These are phyloP conservation scores for Neodiprion lecontei DNA, from an alignment of 1,140 invertebrate genomes.

Conservation along the genomic window DNA sequence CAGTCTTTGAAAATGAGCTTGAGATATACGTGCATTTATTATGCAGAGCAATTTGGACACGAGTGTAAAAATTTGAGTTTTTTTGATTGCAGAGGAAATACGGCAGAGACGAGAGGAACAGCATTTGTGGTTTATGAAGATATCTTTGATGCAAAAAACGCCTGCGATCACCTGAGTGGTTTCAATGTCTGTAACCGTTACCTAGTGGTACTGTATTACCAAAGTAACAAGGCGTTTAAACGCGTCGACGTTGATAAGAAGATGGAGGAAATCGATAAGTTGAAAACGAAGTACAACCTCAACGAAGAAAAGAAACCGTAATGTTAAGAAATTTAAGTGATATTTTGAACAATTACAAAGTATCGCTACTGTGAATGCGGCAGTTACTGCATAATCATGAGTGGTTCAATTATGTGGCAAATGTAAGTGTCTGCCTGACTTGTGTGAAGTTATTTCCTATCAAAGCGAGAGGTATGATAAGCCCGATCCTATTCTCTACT, in stretches of 20 bases:
- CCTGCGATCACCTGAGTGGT: conserved; percentile 98
- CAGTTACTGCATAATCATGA: too few relatives aligned
- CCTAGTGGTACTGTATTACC: conserved; percentile 96
- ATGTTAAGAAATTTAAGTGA: background rate
- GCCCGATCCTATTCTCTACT: too few relatives aligned
- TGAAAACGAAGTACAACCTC: conserved; percentile 93
- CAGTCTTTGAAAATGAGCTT: conserved; percentile 10
- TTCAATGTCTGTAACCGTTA: conserved; percentile 99
- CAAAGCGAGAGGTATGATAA: too few relatives aligned
- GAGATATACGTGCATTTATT: background rate
- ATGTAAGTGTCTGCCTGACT: too few relatives aligned
- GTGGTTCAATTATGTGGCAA: too few relatives aligned
- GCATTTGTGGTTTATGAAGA: conserved; percentile 99
- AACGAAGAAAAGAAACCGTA: conserved; percentile 61
- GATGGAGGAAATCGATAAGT: conserved; percentile 94
- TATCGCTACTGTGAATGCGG: too few relatives aligned
- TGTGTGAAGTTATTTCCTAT: too few relatives aligned
- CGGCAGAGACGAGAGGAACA: conserved; percentile 96
- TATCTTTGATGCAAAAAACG: conserved; percentile 99
- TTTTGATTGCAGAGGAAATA: conserved; percentile 84
- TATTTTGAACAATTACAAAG: background rate
- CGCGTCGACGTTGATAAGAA: conserved; percentile 97
- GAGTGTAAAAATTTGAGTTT: conserved; percentile 19
- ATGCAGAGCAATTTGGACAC: conserved; percentile 18
- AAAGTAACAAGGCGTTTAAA: conserved; percentile 95